A percentile compares a stretch with the other conserved stretches of the same genome.
Conservation (phyloP, 2,113 vertebrate species). For the Nyctibius bracteatus region DNA sequence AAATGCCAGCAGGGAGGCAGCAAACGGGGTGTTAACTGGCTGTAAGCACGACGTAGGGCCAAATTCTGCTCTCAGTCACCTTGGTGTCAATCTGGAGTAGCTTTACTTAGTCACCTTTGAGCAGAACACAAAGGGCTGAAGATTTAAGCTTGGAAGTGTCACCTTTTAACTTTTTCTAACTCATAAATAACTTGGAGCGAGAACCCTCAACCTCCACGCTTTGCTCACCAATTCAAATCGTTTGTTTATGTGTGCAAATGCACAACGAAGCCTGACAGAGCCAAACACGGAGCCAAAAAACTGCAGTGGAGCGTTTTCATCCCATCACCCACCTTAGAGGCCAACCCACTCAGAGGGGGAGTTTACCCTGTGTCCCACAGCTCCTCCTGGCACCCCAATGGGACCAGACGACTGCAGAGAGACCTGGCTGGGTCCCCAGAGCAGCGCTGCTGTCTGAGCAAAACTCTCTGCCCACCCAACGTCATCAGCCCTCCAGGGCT, state of each 20-base stretch:
- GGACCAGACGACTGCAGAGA: neutral
- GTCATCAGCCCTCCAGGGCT: neutral
- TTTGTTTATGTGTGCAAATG: neutral
- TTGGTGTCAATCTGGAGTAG: neutral
- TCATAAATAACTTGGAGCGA: neutral
- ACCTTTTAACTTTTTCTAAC: neutral
- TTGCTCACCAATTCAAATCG: neutral
- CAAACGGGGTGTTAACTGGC: neutral
- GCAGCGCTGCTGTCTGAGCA: neutral
- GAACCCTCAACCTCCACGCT: neutral
- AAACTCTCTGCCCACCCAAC: neutral
- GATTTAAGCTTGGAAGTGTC: neutral
- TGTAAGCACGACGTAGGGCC: neutral
- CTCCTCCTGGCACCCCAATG: neutral
- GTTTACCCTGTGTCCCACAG: no score
- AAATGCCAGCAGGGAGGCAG: neutral
- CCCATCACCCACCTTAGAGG: neutral
- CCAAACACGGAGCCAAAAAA: neutral
- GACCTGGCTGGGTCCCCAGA: rapidly evolving
- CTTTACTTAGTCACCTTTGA: neutral
- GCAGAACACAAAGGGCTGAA: neutral
- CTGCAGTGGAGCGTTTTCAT: neutral
- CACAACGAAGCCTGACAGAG: neutral
- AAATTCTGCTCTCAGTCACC: neutral
- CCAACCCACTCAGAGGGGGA: no score